phyloP scores from a whole-genome alignment of 2,113 vertebrate genomes.

The Charadrius vociferus region DNA sequence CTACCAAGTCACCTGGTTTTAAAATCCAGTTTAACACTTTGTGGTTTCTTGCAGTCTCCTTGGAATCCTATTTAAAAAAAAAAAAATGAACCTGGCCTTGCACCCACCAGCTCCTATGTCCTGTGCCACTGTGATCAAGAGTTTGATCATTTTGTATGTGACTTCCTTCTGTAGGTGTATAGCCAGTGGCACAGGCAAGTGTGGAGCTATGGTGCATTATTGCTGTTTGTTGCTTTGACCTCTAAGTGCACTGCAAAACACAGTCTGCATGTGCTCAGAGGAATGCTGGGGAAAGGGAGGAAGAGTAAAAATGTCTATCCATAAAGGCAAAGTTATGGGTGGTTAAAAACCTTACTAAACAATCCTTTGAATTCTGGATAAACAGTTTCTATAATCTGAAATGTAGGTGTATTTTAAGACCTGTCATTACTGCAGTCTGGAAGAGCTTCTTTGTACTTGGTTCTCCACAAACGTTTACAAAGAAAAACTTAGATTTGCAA shows the following conservation, averaged over 20 bases:
- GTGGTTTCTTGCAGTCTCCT: background rate
- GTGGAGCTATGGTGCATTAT: fast-evolving
- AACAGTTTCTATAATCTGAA: background rate
- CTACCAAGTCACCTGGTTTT: background rate
- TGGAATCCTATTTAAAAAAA: background rate
- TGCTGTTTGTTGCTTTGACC: background rate
- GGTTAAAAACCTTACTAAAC: background rate
- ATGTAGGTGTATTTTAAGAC: background rate
- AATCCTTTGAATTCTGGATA: background rate
- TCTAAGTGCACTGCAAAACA: background rate
- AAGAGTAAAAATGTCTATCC: background rate
- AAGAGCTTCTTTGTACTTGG: background rate
- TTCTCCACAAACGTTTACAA: background rate
- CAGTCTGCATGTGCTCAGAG: background rate
- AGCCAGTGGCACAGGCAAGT: background rate
- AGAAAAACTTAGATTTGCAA: background rate
- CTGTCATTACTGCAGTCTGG: background rate
- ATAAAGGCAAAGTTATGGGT: background rate
- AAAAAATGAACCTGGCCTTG: background rate
- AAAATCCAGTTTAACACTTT: background rate
- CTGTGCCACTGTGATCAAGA: background rate
- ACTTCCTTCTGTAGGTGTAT: background rate
- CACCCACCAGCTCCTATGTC: fast-evolving
- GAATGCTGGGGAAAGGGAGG: background rate
- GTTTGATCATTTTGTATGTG: background rate